Base-by-base conservation (phyloP, 2,797 vertebrate species). In the Morelia viridis region DNA sequence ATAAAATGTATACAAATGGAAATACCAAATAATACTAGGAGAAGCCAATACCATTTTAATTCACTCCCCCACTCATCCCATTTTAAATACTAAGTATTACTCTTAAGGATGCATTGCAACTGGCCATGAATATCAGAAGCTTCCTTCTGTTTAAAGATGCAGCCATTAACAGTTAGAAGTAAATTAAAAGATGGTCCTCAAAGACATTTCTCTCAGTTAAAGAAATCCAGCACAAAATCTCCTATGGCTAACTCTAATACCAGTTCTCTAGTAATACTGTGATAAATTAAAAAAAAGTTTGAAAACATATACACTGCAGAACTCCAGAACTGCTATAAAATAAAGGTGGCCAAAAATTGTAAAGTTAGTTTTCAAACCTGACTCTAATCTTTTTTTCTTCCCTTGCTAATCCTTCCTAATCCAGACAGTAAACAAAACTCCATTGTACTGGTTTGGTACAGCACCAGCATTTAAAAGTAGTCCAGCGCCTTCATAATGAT, bases 61-160 rank as follows among this genome's bases (percentile, higher is more conserved):
- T 2, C 0, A 71, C 15, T 50, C 50, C 50, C 50, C 92, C 50
- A 53, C n/a, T 92, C 94, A 91, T 57, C 11, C 71, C 60, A n/a
- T 10, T 94, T 95, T 65, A 68, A 94, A 56, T 80, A 87, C 68
- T 61, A 0, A 85, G 35, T 19, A 93, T 89, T 58, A 62, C 28
- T 93, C 91, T 31, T 88, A 87, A 87, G 88, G 60, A 91, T 85
- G 71, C 24, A 10, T 92, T 91, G 1, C 60, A 57, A 86, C 85
- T 91, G 57, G 19, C 84, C 68, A 92, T 62, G 92, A 88, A 90
- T 87, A 89, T 87, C 80, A 87, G 22, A 90, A 31, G 64, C n/a
- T 62, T 80, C 56, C 4, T 90, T 92, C 57, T 87, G 28, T 80
- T 93, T 87, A 1, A 22, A 61, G 61, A 31, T 50, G 0, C 65